Percentiles rank a stretch among this genome's conserved stretches.
phyloP scores from a whole-genome alignment of 2,888 invertebrate genomes.

The Stratiomys singularior region DNA sequence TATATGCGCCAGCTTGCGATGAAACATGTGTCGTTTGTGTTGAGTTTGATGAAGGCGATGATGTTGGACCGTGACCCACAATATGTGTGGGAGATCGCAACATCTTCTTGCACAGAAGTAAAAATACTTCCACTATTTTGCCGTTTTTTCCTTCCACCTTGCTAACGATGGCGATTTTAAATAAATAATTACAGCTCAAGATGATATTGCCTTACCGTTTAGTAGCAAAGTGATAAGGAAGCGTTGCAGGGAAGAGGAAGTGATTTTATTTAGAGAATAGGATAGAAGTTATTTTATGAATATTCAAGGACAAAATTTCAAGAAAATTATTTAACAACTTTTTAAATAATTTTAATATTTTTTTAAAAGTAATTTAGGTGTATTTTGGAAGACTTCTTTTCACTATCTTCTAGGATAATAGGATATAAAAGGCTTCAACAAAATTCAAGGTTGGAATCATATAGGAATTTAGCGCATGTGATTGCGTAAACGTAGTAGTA shows the following conservation, averaged over 20 bases:
- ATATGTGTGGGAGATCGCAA: slow-evolving; percentile 68
- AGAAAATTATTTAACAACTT: too few species aligned
- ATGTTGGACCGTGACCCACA: slow-evolving; percentile 64
- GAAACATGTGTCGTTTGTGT: slow-evolving; percentile 52
- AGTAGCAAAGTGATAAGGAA: too few species aligned
- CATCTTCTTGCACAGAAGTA: slow-evolving; percentile 61
- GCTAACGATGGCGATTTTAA: background rate
- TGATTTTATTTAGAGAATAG: background rate
- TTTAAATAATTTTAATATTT: too few species aligned
- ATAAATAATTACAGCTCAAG: background rate
- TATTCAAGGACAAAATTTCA: background rate
- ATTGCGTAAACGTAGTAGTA: background rate
- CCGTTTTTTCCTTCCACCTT: slow-evolving; percentile 51
- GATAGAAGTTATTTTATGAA: background rate
- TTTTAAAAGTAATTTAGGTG: too few species aligned
- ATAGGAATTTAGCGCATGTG: background rate
- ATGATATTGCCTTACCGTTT: too few species aligned
- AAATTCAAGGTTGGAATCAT: background rate
- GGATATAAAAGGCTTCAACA: background rate
- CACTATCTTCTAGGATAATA: slow-evolving; percentile 7
- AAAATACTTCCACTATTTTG: slow-evolving; percentile 55
- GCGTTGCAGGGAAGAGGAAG: background rate
- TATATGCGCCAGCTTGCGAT: background rate
- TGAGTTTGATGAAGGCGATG: slow-evolving; percentile 53
- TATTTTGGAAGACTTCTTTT: slow-evolving; percentile 7